phyloP scores from a whole-genome alignment of 2,888 invertebrate species.

The Panopea generosa region DNA sequence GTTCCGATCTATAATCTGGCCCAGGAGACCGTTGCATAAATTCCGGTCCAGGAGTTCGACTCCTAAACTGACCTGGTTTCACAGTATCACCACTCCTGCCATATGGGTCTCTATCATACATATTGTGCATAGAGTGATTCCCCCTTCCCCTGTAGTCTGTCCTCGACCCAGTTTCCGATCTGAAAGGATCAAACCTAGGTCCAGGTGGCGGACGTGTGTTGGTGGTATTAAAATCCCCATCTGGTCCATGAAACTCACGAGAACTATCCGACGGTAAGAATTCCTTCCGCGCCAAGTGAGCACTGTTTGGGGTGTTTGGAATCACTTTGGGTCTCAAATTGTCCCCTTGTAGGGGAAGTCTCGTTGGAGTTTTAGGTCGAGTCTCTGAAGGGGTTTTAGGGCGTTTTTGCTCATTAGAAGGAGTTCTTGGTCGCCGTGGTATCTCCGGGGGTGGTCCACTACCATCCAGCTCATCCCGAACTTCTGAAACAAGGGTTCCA shows the following conservation, averaged over 20 bases:
- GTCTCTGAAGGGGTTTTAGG: constrained; percentile 73
- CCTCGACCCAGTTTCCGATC: constrained; percentile 54
- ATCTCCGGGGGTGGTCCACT: constrained; percentile 53
- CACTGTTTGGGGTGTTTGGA: constrained; percentile 59
- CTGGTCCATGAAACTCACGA: constrained; percentile 56
- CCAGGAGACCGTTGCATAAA: constrained; percentile 78
- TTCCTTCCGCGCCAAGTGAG: constrained; percentile 67
- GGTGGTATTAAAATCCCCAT: constrained; percentile 63
- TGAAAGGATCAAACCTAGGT: constrained; percentile 70
- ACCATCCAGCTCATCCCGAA: constrained; percentile 54
- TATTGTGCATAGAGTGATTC: constrained; percentile 68
- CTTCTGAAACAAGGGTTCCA: constrained; percentile 30
- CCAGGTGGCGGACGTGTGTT: constrained; percentile 75
- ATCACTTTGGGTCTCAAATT: constrained; percentile 58
- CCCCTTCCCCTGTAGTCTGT: constrained; percentile 61
- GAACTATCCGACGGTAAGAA: constrained; percentile 57
- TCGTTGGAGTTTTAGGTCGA: constrained; percentile 78
- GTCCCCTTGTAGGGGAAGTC: constrained; percentile 63
- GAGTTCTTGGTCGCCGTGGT: constrained; percentile 67
- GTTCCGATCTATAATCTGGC: constrained; percentile 75
- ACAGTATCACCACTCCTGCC: constrained; percentile 62
- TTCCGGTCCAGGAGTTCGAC: constrained; percentile 85
- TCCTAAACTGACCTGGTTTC: constrained; percentile 80
- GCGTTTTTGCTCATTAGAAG: constrained; percentile 62
- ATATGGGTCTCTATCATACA: constrained; percentile 63